Percentiles rank a stretch among this genome's conserved stretches.
Evolutionary conservation across 1,140 invertebrate species (phyloP).

Genomic region (Diabrotica undecimpunctata): DNA sequence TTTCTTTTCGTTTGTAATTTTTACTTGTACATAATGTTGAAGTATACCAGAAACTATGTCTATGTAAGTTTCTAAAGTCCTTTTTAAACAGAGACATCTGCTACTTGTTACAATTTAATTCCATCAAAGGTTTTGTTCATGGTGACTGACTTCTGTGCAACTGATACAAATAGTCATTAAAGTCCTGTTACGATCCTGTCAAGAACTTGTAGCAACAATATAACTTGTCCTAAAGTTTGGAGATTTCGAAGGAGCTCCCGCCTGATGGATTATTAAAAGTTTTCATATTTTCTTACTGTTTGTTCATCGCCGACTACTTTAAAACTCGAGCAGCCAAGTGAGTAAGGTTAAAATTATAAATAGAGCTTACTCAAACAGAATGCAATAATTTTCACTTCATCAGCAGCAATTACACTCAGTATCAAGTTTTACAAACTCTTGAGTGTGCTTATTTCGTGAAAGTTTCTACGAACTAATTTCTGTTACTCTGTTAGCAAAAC

Average conservation of each 20-base stretch:
- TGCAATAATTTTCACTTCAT: slow-evolving; percentile 2
- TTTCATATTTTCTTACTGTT: slow-evolving; percentile 3
- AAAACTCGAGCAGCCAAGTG: background rate
- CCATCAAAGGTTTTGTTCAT: background rate
- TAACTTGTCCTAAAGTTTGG: background rate
- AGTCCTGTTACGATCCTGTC: background rate
- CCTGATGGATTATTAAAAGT: slow-evolving; percentile 2
- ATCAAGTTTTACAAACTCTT: background rate
- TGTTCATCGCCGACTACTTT: background rate
- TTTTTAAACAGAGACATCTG: background rate
- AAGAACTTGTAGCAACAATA: background rate
- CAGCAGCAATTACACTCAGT: background rate
- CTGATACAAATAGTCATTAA: slow-evolving; percentile 2
- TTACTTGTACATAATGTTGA: background rate
- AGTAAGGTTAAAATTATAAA: background rate
- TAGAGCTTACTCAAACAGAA: background rate
- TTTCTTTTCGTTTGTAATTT: background rate
- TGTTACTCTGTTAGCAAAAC: background rate
- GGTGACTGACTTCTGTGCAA: background rate
- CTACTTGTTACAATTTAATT: background rate
- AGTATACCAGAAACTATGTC: background rate
- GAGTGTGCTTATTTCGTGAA: background rate
- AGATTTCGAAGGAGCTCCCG: background rate
- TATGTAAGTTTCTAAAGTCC: background rate
- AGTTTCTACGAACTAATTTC: slow-evolving; percentile 2